These are phyloP conservation scores for Myripristis murdjan DNA, from an alignment of 2,797 vertebrate species.

Conservation along the genomic window DNA sequence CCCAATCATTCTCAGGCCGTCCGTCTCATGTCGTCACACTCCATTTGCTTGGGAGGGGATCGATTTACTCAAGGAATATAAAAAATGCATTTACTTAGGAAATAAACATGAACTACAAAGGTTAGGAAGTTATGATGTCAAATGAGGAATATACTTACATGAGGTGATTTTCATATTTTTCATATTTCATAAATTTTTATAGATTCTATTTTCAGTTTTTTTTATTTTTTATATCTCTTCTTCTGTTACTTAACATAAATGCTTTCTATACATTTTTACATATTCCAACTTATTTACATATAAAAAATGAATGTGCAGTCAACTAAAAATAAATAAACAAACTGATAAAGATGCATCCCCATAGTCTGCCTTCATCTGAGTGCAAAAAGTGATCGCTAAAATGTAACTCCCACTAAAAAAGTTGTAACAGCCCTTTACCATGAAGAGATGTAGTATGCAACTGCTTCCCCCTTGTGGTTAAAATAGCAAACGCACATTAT, in stretches of 20 bases:
- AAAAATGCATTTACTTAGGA: conserved; percentile 69
- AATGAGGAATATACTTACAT: conserved; percentile 32
- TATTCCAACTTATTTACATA: not conserved
- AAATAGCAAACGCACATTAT: not conserved
- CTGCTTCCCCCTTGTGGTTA: conserved; percentile 79
- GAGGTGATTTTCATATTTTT: conserved; percentile 43
- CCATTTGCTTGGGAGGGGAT: conserved; percentile 85
- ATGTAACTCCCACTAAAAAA: conserved; percentile 11
- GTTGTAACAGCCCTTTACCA: conserved; percentile 16
- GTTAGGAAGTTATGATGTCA: conserved; percentile 58
- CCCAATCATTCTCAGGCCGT: conserved; percentile 79
- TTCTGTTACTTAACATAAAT: too few species aligned
- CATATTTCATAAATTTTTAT: not conserved
- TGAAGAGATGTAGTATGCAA: conserved; percentile 23
- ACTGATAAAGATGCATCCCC: not conserved
- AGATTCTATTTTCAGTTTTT: not conserved
- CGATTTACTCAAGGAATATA: conserved; percentile 74
- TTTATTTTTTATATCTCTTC: too few species aligned
- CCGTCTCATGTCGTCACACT: conserved; percentile 85
- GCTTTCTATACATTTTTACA: too few species aligned
- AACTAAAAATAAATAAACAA: too few species aligned
- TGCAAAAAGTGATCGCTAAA: not conserved
- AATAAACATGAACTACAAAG: conserved; percentile 77
- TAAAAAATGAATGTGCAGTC: too few species aligned
- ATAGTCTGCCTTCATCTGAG: not conserved